Evolutionary conservation across 1,140 invertebrate genomes (phyloP), one percentile per base, ranked within the genome.

Genomic region (Drosophila funebris): DNA sequence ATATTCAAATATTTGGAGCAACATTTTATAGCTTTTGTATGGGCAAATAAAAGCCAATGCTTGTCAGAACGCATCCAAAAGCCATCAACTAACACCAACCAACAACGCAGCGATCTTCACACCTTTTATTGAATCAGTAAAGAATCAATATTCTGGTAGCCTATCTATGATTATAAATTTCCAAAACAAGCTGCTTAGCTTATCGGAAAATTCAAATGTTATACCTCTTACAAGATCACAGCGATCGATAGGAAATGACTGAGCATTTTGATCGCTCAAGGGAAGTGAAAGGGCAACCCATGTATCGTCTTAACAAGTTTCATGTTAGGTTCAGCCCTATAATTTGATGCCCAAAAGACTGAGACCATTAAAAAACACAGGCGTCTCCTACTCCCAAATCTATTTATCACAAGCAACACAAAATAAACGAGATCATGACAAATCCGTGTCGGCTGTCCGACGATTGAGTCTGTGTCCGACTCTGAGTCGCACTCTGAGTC

Each of bases 341-440:
- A 83, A 84, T 84, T 78, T 63, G 41, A 77, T 77, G 39, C 73
- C 48, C 64, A 18, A 46, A 29, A 16, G 62, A 70, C 31, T 33
- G 41, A 64, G 56, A 39, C 66, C 80, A 79, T 79, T 79, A 82
- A 82, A 78, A 82, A 82, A 66, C 52, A 48, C 9, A 31, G 63
- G 53, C 50, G 58, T 22, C 44, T 31, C 16, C 57, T 18, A 16
- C 69, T 53, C 62, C 20, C 48, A 67, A 54, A 71, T 52, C 79
- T 71, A 82, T 82, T 82, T 82, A 82, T 83, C 79, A 82, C 56
- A 46, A 61, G 58, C 43, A 39, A 57, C 37, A 43, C 75, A 78
- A 63, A 75, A 78, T 77, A 82, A 82, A 82, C 71, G 66, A 82
- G 79, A 83, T 82, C 79, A 57, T 82, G 79, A 82, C 68, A 83